Evolutionary conservation across 1,140 invertebrate genomes (phyloP).

Genomic region (Papilio dardanus): DNA sequence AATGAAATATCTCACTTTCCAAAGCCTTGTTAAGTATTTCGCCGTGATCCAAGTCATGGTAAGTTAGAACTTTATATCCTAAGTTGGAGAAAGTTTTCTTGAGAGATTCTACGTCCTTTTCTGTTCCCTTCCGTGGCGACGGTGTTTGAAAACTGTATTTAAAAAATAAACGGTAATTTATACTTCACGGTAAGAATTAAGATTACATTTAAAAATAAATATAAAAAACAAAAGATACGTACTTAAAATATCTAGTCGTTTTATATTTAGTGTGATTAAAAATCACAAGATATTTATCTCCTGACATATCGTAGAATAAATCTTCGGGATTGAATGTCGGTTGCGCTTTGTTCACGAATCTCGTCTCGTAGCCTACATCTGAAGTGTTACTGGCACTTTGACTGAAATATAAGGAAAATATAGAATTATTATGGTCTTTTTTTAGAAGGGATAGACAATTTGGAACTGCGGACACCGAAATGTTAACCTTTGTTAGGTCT

Average conservation of each 20-base stretch:
- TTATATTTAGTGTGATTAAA: constrained; percentile 62
- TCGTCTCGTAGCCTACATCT: not conserved
- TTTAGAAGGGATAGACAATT: too few relatives aligned
- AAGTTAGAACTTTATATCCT: constrained; percentile 46
- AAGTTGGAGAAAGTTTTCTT: constrained; percentile 51
- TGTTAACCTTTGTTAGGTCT: too few relatives aligned
- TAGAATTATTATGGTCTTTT: too few relatives aligned
- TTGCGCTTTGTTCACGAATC: not conserved
- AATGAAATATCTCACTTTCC: constrained; percentile 45
- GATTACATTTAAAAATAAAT: not conserved
- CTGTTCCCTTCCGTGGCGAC: constrained; percentile 49
- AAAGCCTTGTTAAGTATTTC: constrained; percentile 52
- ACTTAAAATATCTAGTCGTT: constrained; percentile 58
- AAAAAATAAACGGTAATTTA: not conserved
- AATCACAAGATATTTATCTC: constrained; percentile 60
- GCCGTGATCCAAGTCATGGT: constrained; percentile 49
- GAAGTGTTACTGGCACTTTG: not conserved
- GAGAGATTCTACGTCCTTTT: constrained; percentile 52
- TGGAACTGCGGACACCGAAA: too few relatives aligned
- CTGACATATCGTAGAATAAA: constrained; percentile 57
- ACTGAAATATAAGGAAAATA: not conserved
- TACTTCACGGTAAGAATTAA: too few relatives aligned
- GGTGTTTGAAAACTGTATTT: constrained; percentile 43
- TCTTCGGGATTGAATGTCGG: constrained; percentile 44
- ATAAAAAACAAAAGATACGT: constrained; percentile 36